A percentile compares a stretch with the other conserved stretches of the same genome.
phyloP scores from a whole-genome alignment of 2,113 vertebrate genomes.

The Hoplias malabaricus region DNA sequence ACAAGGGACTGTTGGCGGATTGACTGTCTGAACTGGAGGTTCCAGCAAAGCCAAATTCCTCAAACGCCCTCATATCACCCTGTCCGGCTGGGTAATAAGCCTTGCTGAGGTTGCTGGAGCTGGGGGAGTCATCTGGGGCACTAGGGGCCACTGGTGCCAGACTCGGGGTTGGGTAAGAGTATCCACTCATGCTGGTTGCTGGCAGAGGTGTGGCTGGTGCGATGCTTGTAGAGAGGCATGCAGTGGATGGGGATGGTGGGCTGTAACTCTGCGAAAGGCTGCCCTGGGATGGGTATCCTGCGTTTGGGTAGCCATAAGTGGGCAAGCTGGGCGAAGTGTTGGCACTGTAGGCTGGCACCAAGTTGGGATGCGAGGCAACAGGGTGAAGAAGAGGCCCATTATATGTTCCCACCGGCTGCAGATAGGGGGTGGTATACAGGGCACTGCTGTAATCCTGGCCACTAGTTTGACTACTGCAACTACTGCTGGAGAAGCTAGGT shows the following conservation, averaged over 20 bases:
- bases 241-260: conserved; percentile 87
- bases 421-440: conserved; percentile 89
- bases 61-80: conserved; percentile 92
- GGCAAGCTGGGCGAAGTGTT: conserved; percentile 88
- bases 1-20: conserved; percentile 92
- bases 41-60: conserved; percentile 88
- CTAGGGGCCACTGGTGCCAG: conserved; percentile 88
- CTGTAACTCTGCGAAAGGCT: conserved; percentile 90
- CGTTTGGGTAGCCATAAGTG: conserved; percentile 90
- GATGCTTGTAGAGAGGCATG: conserved; percentile 93
- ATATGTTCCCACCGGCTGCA: conserved; percentile 90
- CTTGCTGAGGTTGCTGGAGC: conserved; percentile 83
- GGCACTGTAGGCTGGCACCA: conserved; percentile 89
- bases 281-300: conserved; percentile 89
- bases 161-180: conserved; percentile 92
- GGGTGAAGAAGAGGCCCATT: conserved; percentile 85
- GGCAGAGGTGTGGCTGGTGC: conserved; percentile 91
- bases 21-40: conserved; percentile 84
- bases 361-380: conserved; percentile 72
- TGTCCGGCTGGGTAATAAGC: conserved; percentile 96
- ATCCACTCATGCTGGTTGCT: conserved; percentile 88
- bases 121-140: conserved; percentile 87
- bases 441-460: conserved; percentile 94
- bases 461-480: conserved; percentile 87
- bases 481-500: conserved; percentile 91